Evolutionary conservation across 2,113 vertebrate genomes (phyloP).

Genomic region (Halichoerus grypus): DNA sequence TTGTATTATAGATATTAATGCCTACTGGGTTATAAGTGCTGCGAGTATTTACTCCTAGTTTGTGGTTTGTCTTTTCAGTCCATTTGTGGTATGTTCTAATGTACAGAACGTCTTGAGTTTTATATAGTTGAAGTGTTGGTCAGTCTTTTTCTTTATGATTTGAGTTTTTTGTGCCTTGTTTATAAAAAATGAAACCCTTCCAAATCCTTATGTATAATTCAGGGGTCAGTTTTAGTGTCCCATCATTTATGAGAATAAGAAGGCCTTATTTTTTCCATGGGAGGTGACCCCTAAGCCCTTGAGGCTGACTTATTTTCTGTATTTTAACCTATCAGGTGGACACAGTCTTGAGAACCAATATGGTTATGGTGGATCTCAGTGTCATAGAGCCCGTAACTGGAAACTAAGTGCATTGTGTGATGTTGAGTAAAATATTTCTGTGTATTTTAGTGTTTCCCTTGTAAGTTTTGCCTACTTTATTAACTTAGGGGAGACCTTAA

Average conservation of each 20-base stretch:
- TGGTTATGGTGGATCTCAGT: background rate
- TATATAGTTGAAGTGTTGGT: slow-evolving; percentile 13
- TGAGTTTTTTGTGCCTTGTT: slow-evolving; percentile 1
- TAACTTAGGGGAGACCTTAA: background rate
- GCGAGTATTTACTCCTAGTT: background rate
- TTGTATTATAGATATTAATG: slow-evolving; percentile 42
- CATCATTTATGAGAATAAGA: background rate
- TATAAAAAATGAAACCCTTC: background rate
- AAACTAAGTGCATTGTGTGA: background rate
- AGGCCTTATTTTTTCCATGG: background rate
- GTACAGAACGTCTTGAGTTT: slow-evolving; percentile 20
- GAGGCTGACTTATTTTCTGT: background rate
- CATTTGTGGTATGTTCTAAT: background rate
- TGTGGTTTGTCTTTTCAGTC: background rate
- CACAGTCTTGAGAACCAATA: background rate
- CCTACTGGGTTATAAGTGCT: background rate
- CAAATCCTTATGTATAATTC: background rate
- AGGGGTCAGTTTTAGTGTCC: background rate
- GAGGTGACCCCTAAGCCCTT: background rate
- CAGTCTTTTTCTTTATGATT: slow-evolving; percentile 16
- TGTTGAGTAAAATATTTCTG: background rate
- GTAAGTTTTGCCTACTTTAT: background rate
- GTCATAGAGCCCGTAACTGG: background rate
- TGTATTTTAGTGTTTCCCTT: background rate
- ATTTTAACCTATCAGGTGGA: background rate